These are phyloP conservation scores for Chymomyza procnemis DNA, from an alignment of 2,888 invertebrate species.

Conservation along the genomic window DNA sequence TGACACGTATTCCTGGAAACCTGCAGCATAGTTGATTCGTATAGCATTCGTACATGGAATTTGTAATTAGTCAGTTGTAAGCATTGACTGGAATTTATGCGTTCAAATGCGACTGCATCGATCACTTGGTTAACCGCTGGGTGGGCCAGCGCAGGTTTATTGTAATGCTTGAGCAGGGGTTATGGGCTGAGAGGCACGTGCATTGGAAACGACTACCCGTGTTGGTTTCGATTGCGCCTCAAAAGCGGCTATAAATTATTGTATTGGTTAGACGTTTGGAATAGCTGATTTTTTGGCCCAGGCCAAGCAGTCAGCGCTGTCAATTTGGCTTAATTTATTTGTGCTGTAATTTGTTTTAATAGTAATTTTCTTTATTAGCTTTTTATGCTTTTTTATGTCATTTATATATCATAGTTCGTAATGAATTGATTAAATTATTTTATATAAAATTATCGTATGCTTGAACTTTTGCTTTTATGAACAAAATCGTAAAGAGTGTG, in stretches of 20 bases:
- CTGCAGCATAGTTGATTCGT: slow-evolving; percentile 1
- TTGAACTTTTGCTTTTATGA: slow-evolving; percentile 15
- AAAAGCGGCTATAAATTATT: slow-evolving; percentile 65
- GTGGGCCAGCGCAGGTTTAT: slow-evolving; percentile 38
- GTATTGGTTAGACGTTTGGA: slow-evolving; percentile 47
- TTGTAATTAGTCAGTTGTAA: slow-evolving; percentile 46
- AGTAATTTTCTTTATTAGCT: slow-evolving; percentile 43
- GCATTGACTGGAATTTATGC: slow-evolving; percentile 52
- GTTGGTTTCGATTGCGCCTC: slow-evolving; percentile 36
- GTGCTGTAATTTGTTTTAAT: slow-evolving; percentile 28
- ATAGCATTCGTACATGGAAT: not conserved
- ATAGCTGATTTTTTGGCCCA: slow-evolving; percentile 46
- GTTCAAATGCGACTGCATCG: slow-evolving; percentile 56
- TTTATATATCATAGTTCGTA: slow-evolving; percentile 28
- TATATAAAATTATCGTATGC: slow-evolving; percentile 32
- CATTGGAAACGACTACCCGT: slow-evolving; percentile 39
- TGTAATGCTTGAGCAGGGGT: not conserved
- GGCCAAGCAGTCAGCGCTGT: not conserved
- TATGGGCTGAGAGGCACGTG: not conserved
- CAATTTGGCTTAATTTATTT: slow-evolving; percentile 28
- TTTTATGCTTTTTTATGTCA: slow-evolving; percentile 30
- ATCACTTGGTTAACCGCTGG: slow-evolving; percentile 43
- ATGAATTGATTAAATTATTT: slow-evolving; percentile 29
- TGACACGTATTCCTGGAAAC: slow-evolving; percentile 68
- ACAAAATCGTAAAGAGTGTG: too few relatives aligned